A percentile compares a stretch with the other conserved stretches of the same genome.
These are phyloP conservation scores for Ctenodactylus gundi DNA, from an alignment of 2,113 vertebrate species.

Conservation along the genomic window DNA sequence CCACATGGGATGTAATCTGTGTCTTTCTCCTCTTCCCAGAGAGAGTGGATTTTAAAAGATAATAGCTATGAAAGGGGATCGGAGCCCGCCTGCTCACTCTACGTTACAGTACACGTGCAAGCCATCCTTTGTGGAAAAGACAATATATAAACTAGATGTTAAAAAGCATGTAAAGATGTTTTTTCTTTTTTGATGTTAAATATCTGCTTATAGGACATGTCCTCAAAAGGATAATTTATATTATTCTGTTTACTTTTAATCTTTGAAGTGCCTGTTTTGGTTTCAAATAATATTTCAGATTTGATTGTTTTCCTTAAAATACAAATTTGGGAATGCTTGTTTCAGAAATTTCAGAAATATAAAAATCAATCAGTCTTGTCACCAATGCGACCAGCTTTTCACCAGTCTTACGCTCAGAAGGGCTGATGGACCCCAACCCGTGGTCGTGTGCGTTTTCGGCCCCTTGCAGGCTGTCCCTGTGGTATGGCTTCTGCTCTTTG, in stretches of 20 bases:
- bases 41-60: background rate
- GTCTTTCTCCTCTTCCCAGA: background rate
- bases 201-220: background rate
- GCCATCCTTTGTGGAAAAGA: background rate
- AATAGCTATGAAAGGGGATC: no score
- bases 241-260: background rate
- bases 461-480: accelerated
- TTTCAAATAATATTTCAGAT: slow-evolving; percentile 42
- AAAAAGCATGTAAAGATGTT: background rate
- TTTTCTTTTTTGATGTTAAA: slow-evolving; percentile 13
- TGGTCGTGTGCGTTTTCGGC: accelerated
- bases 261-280: background rate
- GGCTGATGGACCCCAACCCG: accelerated
- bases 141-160: background rate
- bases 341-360: background rate
- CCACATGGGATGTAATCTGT: background rate
- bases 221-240: background rate
- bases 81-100: no score
- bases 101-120: background rate
- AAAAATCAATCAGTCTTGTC: background rate
- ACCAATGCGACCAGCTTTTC: background rate
- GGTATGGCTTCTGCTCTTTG: background rate
- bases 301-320: background rate
- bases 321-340: background rate
- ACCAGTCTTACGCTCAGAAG: background rate